Base-by-base conservation (phyloP, 2,797 vertebrate species). In the Labeo calbasu region DNA sequence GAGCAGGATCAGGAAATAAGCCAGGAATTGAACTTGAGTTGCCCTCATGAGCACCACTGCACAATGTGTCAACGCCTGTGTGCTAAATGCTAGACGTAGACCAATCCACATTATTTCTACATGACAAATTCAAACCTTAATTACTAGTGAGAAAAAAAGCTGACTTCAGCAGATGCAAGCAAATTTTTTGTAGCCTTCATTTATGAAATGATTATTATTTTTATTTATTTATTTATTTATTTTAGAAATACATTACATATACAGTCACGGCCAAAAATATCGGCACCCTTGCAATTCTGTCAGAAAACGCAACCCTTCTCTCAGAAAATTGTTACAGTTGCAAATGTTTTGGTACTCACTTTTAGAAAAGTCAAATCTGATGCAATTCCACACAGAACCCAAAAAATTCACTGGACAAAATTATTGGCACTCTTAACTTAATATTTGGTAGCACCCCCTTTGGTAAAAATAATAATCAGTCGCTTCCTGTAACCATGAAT, bases 1-100 rank as follows among this genome's bases (percentile, higher is more conserved):
- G 8, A 73, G 50, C 15, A 12, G 28, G 46, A 53, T 50, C n/a
- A 66, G 50, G 53, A 57, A 72, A 63, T 63, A 82, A 82, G 32
- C 70, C 36, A 59, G 36, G 66, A 63, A 65, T 2, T 65, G 70
- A 82, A 82, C 61, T 82, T 15, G 59, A 17, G 32, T 75, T 61
- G 80, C 43, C 71, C 71, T 53, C n/a, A 21, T 65, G 57, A 76
- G 32, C 32, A 68, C 21, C 32, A 43, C n/a, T 43, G 48, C 57
- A 48, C 69, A 71, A 81, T 72, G 69, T 72, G 53, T 81, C 79
- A 81, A 36, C 0, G 40, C n/a, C 4, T 32, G n/a, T 14, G 10
- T 48, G 51, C 40, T 36, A 66, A 79, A 78, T 50, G 43, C 43
- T 50, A 65, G 40, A 46, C 36, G 40, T 25, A 61, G 15, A 79